Conservation (phyloP, 1,140 invertebrate genomes). For the Pseudomyrmex flavicornis region DNA sequence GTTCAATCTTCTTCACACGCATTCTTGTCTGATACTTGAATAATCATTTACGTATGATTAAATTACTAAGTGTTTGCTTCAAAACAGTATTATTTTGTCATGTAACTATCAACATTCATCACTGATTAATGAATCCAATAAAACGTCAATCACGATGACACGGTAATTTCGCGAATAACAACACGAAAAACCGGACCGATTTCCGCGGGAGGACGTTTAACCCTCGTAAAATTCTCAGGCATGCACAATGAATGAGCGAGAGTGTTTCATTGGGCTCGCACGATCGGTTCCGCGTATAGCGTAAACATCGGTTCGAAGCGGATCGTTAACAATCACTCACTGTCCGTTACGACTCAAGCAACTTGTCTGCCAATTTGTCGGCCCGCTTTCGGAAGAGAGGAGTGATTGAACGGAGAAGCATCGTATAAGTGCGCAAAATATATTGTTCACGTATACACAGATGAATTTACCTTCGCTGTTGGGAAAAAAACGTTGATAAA, state of each 20-base stretch:
- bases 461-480: background rate
- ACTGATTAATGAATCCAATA: conserved; percentile 70
- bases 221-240: conserved; percentile 31
- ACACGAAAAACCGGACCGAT: conserved; percentile 28
- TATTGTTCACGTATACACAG: background rate
- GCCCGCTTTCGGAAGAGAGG: background rate
- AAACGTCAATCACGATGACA: conserved; percentile 62
- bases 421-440: background rate
- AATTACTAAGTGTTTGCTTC: background rate
- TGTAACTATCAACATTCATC: background rate
- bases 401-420: background rate
- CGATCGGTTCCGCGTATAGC: background rate
- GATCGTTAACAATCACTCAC: conserved; percentile 72
- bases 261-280: conserved; percentile 11
- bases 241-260: conserved; percentile 63
- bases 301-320: conserved; percentile 28
- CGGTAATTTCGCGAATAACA: conserved; percentile 38
- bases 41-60: background rate
- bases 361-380: conserved; percentile 27
- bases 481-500: background rate
- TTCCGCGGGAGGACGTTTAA: conserved; percentile 3
- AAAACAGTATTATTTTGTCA: background rate
- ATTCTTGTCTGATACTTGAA: background rate
- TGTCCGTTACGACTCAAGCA: conserved; percentile 58
- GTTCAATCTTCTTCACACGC: conserved; percentile 38